Conservation (phyloP, 2,113 vertebrate species). For the Misgurnus mizolepis region DNA sequence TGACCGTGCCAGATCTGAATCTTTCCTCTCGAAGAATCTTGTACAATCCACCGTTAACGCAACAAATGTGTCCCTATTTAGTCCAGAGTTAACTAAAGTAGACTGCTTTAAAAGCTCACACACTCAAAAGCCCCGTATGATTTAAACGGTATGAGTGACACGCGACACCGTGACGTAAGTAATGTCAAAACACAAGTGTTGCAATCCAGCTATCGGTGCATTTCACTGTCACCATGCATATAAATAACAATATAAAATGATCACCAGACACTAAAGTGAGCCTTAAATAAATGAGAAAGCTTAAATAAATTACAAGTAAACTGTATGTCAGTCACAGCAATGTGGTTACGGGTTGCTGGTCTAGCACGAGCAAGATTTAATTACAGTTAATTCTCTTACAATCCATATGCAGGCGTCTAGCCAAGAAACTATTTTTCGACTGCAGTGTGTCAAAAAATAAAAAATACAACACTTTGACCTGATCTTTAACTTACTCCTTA, state of each 20-base stretch:
- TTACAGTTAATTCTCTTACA: neutral
- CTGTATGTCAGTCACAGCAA: neutral
- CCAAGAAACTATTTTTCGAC: neutral
- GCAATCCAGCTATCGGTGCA: slow-evolving; percentile 14
- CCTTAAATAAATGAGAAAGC: neutral
- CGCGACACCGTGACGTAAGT: slow-evolving; percentile 36
- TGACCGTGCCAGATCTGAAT: slow-evolving; percentile 56
- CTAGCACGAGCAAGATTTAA: slow-evolving; percentile 8
- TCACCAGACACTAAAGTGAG: neutral
- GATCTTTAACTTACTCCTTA: slow-evolving; percentile 2
- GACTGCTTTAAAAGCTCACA: neutral
- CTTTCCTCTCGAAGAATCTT: slow-evolving; percentile 48
- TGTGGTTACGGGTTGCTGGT: slow-evolving; percentile 33
- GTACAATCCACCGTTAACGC: slow-evolving; percentile 29
- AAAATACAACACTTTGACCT: neutral
- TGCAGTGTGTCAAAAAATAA: neutral
- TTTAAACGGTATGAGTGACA: neutral
- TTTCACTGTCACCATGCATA: slow-evolving; percentile 37
- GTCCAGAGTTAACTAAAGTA: neutral
- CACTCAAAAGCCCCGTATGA: slow-evolving; percentile 33
- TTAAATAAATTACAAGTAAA: slow-evolving; percentile 12
- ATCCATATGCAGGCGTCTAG: neutral
- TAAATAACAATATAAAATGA: slow-evolving; percentile 27
- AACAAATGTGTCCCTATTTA: neutral
- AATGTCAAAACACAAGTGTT: slow-evolving; percentile 27